These are phyloP conservation scores for Cerastoderma edule DNA, from an alignment of 2,888 invertebrate species.

Conservation along the genomic window DNA sequence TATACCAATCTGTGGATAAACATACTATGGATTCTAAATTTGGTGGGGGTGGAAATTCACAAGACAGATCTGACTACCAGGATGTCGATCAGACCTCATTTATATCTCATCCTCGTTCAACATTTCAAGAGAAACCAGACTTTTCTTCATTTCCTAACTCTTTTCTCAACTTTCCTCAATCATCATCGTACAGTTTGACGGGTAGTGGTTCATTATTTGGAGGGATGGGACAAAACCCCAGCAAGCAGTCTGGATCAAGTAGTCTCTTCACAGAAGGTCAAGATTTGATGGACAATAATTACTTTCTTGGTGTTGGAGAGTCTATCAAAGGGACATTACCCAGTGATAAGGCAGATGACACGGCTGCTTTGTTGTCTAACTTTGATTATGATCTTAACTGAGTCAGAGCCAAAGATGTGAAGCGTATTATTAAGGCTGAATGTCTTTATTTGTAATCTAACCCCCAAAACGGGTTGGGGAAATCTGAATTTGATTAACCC, in stretches of 20 bases:
- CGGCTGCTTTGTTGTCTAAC: conserved; percentile 49
- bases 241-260: conserved; percentile 14
- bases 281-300: conserved; percentile 33
- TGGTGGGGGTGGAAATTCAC: background rate
- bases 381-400: conserved; percentile 44
- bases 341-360: conserved; percentile 47
- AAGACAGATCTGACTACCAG: conserved; percentile 28
- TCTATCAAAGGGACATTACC: conserved; percentile 42
- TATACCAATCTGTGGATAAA: conserved; percentile 1
- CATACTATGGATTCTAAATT: background rate
- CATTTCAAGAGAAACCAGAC: conserved; percentile 41
- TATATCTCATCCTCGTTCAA: conserved; percentile 10
- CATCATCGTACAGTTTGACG: conserved; percentile 12
- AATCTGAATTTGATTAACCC: too few species aligned
- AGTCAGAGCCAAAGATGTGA: too few species aligned
- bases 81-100: conserved; percentile 27
- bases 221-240: conserved; percentile 3
- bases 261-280: conserved; percentile 26
- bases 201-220: conserved; percentile 31
- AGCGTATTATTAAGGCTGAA: too few species aligned
- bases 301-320: conserved; percentile 40
- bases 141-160: conserved; percentile 32
- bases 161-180: conserved; percentile 26
- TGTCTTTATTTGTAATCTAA: too few species aligned
- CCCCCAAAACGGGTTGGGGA: too few species aligned